Evolutionary conservation across 2,888 invertebrate genomes (phyloP).

Genomic region (Imbricaverruca yamaguchii): DNA sequence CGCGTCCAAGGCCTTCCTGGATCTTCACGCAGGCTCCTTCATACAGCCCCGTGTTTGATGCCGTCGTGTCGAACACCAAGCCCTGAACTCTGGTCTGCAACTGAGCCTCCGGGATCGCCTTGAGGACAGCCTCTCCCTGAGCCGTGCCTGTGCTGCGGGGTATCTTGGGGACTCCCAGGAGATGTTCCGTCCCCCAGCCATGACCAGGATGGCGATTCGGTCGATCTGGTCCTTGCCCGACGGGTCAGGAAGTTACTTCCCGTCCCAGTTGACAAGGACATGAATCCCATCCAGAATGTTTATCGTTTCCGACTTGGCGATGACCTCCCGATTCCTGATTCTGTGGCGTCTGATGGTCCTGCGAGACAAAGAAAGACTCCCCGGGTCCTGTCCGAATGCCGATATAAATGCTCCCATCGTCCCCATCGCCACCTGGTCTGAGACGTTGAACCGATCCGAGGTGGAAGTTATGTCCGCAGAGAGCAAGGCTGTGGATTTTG

Average conservation of each 20-base stretch:
- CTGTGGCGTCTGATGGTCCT: too few relatives aligned
- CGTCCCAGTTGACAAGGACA: neutral
- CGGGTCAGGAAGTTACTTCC: neutral
- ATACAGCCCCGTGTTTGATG: too few relatives aligned
- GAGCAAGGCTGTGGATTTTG: neutral
- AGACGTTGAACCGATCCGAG: conserved; percentile 15
- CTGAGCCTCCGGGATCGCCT: too few relatives aligned
- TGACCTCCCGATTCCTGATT: too few relatives aligned
- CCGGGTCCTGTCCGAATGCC: neutral
- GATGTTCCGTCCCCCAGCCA: neutral
- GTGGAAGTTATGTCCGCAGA: neutral
- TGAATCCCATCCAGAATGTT: neutral
- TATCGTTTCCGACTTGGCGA: too few relatives aligned
- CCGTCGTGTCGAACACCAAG: too few relatives aligned
- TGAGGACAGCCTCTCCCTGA: too few relatives aligned
- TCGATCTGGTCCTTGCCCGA: neutral
- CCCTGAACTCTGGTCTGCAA: too few relatives aligned
- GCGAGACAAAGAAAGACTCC: neutral
- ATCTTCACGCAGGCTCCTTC: conserved; percentile 18
- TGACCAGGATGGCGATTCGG: conserved; percentile 16
- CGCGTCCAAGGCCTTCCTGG: neutral
- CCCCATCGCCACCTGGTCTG: neutral
- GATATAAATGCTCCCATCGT: neutral
- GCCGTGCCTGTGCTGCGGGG: too few relatives aligned
- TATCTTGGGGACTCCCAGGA: too few relatives aligned